These are phyloP conservation scores for Engystomops pustulosus DNA, from an alignment of 2,113 vertebrate species.

Conservation along the genomic window DNA sequence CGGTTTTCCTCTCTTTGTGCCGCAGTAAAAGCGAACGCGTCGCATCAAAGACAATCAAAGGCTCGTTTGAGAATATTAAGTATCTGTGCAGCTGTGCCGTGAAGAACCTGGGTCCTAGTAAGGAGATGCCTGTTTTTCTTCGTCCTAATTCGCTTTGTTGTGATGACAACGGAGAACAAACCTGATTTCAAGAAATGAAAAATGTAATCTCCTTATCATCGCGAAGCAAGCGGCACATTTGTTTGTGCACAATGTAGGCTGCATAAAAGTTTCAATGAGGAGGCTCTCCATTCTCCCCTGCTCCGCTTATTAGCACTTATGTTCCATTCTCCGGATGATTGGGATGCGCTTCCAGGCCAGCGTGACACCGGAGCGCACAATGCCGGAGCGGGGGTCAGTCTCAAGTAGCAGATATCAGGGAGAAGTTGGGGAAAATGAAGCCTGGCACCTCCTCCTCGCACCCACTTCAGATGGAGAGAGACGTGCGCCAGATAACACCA, in stretches of 20 bases:
- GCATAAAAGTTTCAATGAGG: constrained; percentile 69
- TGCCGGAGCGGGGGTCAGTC: constrained; percentile 54
- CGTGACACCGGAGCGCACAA: constrained; percentile 23
- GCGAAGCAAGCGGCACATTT: constrained; percentile 83
- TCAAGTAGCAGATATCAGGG: constrained; percentile 65
- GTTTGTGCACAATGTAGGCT: constrained; percentile 74
- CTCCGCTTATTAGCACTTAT: constrained; percentile 47
- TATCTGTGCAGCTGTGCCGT: constrained; percentile 73
- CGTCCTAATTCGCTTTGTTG: constrained; percentile 78
- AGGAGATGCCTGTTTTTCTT: constrained; percentile 71
- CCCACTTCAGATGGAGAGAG: constrained; percentile 55
- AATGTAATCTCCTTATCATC: constrained; percentile 84
- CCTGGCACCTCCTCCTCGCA: constrained; percentile 49
- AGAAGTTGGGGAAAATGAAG: constrained; percentile 49
- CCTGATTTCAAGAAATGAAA: constrained; percentile 78
- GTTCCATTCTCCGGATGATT: constrained; percentile 54
- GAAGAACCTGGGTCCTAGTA: constrained; percentile 71
- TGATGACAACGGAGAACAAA: constrained; percentile 74
- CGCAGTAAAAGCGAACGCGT: constrained; percentile 74
- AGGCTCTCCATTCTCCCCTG: constrained; percentile 33
- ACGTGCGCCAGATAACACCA: constrained; percentile 61
- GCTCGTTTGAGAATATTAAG: constrained; percentile 71
- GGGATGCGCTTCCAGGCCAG: not conserved
- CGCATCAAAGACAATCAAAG: constrained; percentile 80
- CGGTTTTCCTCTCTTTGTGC: constrained; percentile 68